Evolutionary conservation across 2,888 invertebrate genomes (phyloP), one percentile per base, ranked within the genome.

Genomic region (Eremobia ochroleuca): DNA sequence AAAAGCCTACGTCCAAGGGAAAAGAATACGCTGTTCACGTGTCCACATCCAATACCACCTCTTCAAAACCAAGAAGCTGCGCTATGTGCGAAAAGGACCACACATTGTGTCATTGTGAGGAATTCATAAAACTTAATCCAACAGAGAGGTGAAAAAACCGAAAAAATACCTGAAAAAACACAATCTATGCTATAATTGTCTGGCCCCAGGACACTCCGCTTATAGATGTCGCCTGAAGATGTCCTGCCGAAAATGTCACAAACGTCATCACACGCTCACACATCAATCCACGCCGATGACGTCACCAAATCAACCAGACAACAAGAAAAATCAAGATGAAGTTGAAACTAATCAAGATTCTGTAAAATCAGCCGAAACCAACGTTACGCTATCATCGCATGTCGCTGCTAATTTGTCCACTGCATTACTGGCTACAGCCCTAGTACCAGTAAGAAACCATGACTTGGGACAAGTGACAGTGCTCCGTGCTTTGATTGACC

Each of bases 401-500:
- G 46, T 71, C 46, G 46, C 61, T 61, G 71, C 71, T 18, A 71
- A 46, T n/a, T 46, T 31, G 40, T 52, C 58, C 55, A 73, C 81
- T 62, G 73, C 74, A 46, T 43, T 81, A 52, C 64, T 81, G 64
- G 81, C 81, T 9, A 81, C 81, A 18, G 81, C 81, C 40, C 67
- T 68, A 15, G 81, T 81, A 43, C 43, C 59, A 68, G 62, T 70
- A 65, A 66, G 49, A 52, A 34, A 61, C 0, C 4, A 46, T 4
- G 73, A 73, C n/a, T 46, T 69, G 4, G 52, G 64, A 46, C 62
- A 62, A 37, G 49, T 65, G 46, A 59, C 68, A 37, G 40, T 69
- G 18, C 59, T 72, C 4, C 70, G 77, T 46, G 82, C 82, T 28
- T 65, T 85, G 52, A 73, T 85, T 43, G 85, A 83, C 71, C 80